Base-by-base conservation (phyloP, 2,797 vertebrate genomes). In the Danio jaintianensis region DNA sequence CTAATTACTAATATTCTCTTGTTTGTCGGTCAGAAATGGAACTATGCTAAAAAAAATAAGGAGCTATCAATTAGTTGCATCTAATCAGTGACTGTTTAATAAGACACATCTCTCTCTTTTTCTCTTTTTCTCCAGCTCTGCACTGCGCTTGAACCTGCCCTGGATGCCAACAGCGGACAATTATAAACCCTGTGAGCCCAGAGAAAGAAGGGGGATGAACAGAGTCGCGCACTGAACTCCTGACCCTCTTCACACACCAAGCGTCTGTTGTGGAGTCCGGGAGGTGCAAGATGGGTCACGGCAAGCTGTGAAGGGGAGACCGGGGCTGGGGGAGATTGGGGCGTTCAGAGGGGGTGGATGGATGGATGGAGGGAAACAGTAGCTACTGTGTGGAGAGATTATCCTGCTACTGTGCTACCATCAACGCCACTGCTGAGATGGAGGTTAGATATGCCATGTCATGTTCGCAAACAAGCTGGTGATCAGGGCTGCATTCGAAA, bases 231-330 rank as follows among this genome's bases (percentile, higher is more conserved):
- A 87, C 89, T 94, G 94, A 94, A 94, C 94, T 94, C 91, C 91
- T 94, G 94, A 94, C 93, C 94, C 91, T 91, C 91, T 94, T 93
- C 93, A 93, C 94, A 94, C 94, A 94, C 92, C 91, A 82, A 91
- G 90, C 88, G 90, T 93, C 93, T 93, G 92, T 92, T 94, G 91
- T 93, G 91, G 92, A 90, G 89, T 92, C 88, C 74, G 82, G 86
- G 93, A 94, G 92, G 94, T 93, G 93, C 93, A 92, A 93, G 93
- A 93, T 92, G 92, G 94, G 94, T 94, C 93, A 94, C 88, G 85
- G 91, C 89, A 75, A 93, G 91, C 92, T 88, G 88, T 90, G 89
- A 91, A 56, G 48, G 58, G 55, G 42, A 43, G 53, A 59, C 42
- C 15, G 12, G 48, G 79, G 18, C 68, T 78, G 45, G 52, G 82